Base-by-base conservation (phyloP, 1,140 invertebrate species). In the Trachymyrmex septentrionalis region DNA sequence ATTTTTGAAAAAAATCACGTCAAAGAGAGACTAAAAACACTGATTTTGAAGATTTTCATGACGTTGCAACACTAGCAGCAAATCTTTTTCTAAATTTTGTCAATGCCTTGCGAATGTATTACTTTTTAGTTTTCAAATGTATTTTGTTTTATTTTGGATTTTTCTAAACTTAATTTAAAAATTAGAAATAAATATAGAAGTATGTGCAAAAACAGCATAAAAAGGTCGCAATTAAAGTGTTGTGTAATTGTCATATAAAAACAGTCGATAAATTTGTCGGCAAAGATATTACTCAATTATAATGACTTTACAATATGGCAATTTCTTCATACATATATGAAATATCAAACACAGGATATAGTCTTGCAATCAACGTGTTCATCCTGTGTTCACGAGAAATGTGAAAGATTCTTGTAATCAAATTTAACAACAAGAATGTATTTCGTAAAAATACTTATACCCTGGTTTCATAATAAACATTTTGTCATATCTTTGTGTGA, bases 271-370 rank as follows among this genome's bases (percentile, higher is more conserved):
- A 66, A 19, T 24, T 21, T 24, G 38, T 48, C 38, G 5, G 6
- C 3, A 34, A 50, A 69, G 48, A 48, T 69, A 44, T 67, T 38
- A 50, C 14, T 50, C 48, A 69, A 24, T 69, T 69, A 69, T 69
- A 24, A 69, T 50, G 24, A 44, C 66, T 69, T 67, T 67, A 66
- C 64, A 21, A 69, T 69, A 19, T 69, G 48, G 38, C n/a, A 21
- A 69, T 69, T 50, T 69, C 66, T 16, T 50, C 38, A 69, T 69
- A 69, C 38, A 69, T 48, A 69, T 69, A 38, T 66, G 30, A 66
- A 38, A 66, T 66, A 67, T 67, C 64, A 50, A 69, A 69, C 14
- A 50, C 66, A 69, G 66, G 66, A 50, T 69, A 69, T 21, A 48
- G 3, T 50, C 38, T 69, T 21, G 66, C 38, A 69, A 69, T 69